phyloP scores from a whole-genome alignment of 53 echinoderm and acorn worm species.

The Arbacia lixula region DNA sequence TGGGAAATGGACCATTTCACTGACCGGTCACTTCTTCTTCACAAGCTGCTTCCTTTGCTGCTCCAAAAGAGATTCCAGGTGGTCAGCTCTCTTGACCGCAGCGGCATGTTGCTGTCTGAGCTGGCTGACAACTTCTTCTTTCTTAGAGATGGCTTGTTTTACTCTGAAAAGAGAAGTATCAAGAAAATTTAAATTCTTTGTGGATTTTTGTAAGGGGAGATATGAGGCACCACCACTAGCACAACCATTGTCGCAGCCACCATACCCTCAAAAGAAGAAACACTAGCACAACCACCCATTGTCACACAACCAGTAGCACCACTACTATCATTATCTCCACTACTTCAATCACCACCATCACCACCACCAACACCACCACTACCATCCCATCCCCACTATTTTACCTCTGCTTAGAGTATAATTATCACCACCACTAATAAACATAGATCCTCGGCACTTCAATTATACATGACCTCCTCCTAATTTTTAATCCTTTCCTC shows the following conservation, averaged over 20 bases:
- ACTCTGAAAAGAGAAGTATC: conserved; percentile 72
- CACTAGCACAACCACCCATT: background rate
- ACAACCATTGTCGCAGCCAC: background rate
- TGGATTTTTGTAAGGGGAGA: too few species aligned
- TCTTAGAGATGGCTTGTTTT: conserved; percentile 97
- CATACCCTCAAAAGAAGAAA: background rate
- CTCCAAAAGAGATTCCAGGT: conserved; percentile 91
- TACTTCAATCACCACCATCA: background rate
- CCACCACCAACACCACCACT: background rate
- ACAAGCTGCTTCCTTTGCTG: conserved; percentile 97
- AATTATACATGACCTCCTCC: too few species aligned
- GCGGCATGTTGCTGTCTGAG: conserved; percentile 94
- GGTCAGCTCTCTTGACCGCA: conserved; percentile 94
- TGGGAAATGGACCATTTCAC: background rate
- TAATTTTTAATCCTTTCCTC: too few species aligned
- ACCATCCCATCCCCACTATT: background rate
- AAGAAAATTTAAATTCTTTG: too few species aligned
- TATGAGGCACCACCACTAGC: background rate
- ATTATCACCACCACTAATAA: background rate
- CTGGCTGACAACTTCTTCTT: conserved; percentile 94
- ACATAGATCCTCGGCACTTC: too few species aligned
- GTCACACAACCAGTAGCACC: background rate
- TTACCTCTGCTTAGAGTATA: background rate
- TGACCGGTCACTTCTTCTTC: conserved; percentile 70
- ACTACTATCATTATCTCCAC: background rate